Percentiles rank a stretch among this genome's conserved stretches.
phyloP scores from a whole-genome alignment of 2,113 vertebrate genomes.

The Engystomops pustulosus region DNA sequence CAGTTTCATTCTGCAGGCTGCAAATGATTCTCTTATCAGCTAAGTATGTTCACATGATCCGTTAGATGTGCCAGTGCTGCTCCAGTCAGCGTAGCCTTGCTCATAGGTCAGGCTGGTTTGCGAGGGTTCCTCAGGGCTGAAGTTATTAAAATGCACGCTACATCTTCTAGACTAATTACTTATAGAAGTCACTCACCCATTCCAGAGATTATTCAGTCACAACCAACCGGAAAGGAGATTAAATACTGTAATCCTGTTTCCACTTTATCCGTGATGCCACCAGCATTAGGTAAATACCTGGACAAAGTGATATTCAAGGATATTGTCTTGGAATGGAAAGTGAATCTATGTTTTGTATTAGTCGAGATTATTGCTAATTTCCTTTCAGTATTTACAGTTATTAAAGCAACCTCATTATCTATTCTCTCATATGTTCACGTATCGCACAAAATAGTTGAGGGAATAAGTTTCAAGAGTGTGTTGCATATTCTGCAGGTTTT shows the following conservation, averaged over 20 bases:
- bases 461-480: not conserved
- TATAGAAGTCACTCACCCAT: not conserved
- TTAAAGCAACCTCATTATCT: not conserved
- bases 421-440: not conserved
- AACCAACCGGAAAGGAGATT: not conserved
- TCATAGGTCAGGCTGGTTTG: not conserved
- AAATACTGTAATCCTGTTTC: not conserved
- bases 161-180: not conserved
- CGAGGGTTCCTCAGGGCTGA: not conserved
- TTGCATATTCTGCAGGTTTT: too few species aligned
- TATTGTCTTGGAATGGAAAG: not conserved
- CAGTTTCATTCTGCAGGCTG: not conserved
- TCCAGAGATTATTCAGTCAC: not conserved
- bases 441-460: not conserved
- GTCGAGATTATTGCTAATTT: not conserved
- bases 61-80: not conserved
- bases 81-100: not conserved
- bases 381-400: not conserved
- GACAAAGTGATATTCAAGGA: not conserved
- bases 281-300: not conserved
- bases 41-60: not conserved
- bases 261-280: not conserved
- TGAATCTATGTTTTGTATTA: not conserved
- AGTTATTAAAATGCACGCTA: not conserved
- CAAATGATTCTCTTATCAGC: not conserved